Conservation (phyloP, 2,797 vertebrate genomes). For the Pelochelys cantorii region DNA sequence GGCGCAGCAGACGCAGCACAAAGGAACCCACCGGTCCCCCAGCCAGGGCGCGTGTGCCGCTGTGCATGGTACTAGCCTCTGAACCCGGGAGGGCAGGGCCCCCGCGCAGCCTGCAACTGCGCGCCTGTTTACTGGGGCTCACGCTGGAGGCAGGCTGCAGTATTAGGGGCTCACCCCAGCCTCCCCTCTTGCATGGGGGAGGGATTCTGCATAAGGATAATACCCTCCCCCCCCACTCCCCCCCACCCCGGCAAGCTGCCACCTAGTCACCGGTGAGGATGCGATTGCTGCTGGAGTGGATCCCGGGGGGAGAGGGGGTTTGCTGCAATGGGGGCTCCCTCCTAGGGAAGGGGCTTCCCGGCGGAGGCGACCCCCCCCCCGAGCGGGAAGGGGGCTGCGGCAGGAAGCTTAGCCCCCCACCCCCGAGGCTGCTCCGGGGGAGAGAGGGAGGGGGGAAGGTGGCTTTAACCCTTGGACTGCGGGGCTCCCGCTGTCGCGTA, state of each 20-base stretch:
- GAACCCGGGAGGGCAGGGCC: neutral
- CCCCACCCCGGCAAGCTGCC: too few species aligned
- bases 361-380: too few species aligned
- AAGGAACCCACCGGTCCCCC: neutral
- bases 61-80: neutral
- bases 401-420: accelerated
- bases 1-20: too few species aligned
- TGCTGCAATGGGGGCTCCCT: too few species aligned
- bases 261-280: neutral
- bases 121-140: too few species aligned
- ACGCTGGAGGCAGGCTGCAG: neutral
- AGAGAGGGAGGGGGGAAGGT: too few species aligned
- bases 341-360: too few species aligned
- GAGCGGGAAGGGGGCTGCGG: neutral
- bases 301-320: too few species aligned
- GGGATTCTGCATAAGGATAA: neutral
- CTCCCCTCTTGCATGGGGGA: accelerated
- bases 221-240: too few species aligned
- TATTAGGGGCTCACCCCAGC: accelerated
- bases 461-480: accelerated
- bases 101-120: neutral
- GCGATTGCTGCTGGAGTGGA: neutral
- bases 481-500: neutral
- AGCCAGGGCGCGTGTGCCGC: neutral
- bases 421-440: neutral